These are phyloP conservation scores for Triplophysa rosa DNA, from an alignment of 2,113 vertebrate genomes.

Conservation along the genomic window DNA sequence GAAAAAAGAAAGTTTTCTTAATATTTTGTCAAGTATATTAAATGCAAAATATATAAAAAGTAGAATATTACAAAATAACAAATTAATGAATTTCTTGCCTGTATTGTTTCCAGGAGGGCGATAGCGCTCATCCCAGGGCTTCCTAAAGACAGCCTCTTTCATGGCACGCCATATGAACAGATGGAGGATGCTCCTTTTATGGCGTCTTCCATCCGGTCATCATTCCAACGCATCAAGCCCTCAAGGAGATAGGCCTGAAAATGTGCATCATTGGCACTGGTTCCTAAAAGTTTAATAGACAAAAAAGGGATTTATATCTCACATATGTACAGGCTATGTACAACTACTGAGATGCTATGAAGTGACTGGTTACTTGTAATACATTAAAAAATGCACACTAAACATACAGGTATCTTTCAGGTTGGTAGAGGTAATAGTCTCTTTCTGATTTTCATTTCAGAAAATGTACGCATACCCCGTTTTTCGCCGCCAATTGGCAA, in stretches of 20 bases:
- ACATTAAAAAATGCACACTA: not conserved
- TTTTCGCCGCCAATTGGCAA: too few relatives aligned
- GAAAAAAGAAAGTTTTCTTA: too few relatives aligned
- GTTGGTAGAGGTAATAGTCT: too few relatives aligned
- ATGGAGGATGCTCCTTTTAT: slow-evolving; percentile 4
- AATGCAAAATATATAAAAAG: too few relatives aligned
- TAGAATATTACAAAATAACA: too few relatives aligned
- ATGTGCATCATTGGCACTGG: slow-evolving; percentile 29
- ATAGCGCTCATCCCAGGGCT: too few relatives aligned
- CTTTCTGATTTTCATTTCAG: too few relatives aligned
- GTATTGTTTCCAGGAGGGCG: too few relatives aligned
- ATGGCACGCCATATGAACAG: slow-evolving; percentile 9
- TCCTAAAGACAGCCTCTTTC: slow-evolving; percentile 24
- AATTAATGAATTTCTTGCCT: too few relatives aligned
- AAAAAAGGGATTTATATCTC: not conserved
- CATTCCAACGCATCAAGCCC: slow-evolving; percentile 34
- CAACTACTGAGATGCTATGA: not conserved
- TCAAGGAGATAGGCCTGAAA: slow-evolving; percentile 40
- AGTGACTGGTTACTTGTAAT: not conserved
- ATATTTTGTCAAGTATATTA: too few relatives aligned
- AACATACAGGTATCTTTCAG: too few relatives aligned
- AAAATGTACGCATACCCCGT: too few relatives aligned
- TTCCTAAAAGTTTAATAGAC: slow-evolving; percentile 28
- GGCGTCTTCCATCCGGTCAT: slow-evolving; percentile 1
- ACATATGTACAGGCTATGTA: not conserved